phyloP scores from a whole-genome alignment of 2,797 vertebrate species.

The Momotus momota region DNA sequence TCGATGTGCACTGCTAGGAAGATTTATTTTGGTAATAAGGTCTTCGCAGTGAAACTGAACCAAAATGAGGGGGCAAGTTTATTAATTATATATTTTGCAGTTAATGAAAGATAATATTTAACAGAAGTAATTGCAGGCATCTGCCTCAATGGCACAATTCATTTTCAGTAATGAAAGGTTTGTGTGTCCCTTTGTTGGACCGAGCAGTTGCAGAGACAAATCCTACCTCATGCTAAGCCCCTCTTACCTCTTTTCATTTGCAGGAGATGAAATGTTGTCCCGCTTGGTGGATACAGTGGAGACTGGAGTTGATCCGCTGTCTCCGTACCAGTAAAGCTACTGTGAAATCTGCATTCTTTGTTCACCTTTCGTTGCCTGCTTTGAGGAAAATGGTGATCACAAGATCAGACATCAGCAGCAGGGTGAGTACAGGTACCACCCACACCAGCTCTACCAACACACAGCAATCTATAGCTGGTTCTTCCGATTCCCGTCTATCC shows the following conservation, averaged over 20 bases:
- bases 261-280: conserved; percentile 51
- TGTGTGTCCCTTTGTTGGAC: conserved; percentile 44
- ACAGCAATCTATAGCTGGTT: not conserved
- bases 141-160: conserved; percentile 52
- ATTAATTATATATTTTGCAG: conserved; percentile 80
- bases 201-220: conserved; percentile 63
- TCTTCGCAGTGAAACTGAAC: conserved; percentile 63
- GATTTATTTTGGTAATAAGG: conserved; percentile 72
- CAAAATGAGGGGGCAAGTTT: conserved; percentile 52
- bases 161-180: conserved; percentile 61
- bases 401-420: not conserved
- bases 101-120: conserved; percentile 77
- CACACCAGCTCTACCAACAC: not conserved
- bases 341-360: not conserved
- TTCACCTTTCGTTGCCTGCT: not conserved
- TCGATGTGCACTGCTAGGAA: not conserved
- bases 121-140: conserved; percentile 76
- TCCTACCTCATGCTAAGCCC: not conserved
- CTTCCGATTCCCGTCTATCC: not conserved
- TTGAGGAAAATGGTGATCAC: not conserved
- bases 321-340: not conserved
- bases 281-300: not conserved
- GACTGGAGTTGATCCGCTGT: not conserved
- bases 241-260: conserved; percentile 30
- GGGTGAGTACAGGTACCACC: not conserved